A percentile compares a stretch with the other conserved stretches of the same genome.
These are phyloP conservation scores for Petromus typicus DNA, from an alignment of 2,113 vertebrate species.

Conservation along the genomic window DNA sequence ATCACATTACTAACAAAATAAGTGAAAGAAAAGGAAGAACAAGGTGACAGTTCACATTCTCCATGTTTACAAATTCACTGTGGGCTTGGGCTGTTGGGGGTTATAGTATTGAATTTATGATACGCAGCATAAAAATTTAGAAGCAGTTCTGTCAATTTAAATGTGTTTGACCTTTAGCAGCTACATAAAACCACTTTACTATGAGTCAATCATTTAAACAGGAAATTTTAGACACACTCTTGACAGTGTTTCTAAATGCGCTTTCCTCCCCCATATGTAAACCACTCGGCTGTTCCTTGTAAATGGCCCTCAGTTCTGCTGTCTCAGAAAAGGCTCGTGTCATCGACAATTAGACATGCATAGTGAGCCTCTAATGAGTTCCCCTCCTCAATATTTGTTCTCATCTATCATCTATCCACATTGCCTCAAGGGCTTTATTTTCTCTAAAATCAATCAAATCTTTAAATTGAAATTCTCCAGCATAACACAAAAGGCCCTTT, in stretches of 20 bases:
- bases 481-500: background rate
- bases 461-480: conserved; percentile 16
- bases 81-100: background rate
- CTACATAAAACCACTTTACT: background rate
- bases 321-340: background rate
- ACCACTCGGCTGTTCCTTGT: background rate
- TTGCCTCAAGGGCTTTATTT: background rate
- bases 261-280: background rate
- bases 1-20: background rate
- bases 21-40: background rate
- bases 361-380: background rate
- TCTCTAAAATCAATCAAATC: conserved; percentile 25
- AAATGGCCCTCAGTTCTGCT: background rate
- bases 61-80: background rate
- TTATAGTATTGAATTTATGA: background rate
- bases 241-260: background rate
- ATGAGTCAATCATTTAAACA: background rate
- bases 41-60: background rate
- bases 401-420: background rate
- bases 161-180: background rate
- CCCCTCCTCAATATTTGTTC: background rate
- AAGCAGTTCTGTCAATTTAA: conserved; percentile 3
- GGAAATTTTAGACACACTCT: conserved; percentile 22
- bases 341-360: background rate
- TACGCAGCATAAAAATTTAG: background rate